Evolutionary conservation across 2,113 vertebrate genomes (phyloP).

Genomic region (Microtus pennsylvanicus): DNA sequence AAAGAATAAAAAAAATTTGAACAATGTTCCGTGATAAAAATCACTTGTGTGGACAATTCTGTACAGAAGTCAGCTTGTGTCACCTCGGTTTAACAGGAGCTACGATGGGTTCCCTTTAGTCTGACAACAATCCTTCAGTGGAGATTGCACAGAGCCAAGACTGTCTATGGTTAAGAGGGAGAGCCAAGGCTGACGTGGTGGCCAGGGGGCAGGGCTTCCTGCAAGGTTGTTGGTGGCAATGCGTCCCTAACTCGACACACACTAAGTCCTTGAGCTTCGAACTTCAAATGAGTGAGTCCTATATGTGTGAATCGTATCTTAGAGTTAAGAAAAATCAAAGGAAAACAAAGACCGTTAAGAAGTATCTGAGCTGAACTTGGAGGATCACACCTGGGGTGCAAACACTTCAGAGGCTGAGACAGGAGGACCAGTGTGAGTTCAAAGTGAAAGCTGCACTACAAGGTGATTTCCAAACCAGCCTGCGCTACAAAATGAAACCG

Average conservation of each 20-base stretch:
- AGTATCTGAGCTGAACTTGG: too few species aligned
- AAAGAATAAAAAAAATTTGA: not conserved
- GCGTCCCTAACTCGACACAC: not conserved
- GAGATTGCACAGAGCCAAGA: not conserved
- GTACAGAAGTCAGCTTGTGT: not conserved
- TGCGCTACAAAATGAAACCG: not conserved
- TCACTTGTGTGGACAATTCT: not conserved
- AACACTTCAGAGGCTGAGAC: not conserved
- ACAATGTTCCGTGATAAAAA: not conserved
- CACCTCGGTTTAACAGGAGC: not conserved
- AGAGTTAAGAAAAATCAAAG: not conserved
- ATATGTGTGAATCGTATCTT: not conserved
- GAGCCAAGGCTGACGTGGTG: not conserved
- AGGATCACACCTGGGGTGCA: not conserved
- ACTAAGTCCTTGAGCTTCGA: not conserved
- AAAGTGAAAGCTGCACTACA: not conserved
- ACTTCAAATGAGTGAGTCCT: not conserved
- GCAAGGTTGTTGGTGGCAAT: not conserved
- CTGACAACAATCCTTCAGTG: not conserved
- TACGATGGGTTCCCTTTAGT: not conserved
- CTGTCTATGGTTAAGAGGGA: not conserved
- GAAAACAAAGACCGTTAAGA: conserved; percentile 38
- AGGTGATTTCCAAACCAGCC: not conserved
- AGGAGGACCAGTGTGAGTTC: not conserved
- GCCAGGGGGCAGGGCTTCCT: not conserved